Percentiles rank a stretch among this genome's conserved stretches.
Evolutionary conservation across 1,140 invertebrate genomes (phyloP).

Genomic region (Aphidius gifuensis): DNA sequence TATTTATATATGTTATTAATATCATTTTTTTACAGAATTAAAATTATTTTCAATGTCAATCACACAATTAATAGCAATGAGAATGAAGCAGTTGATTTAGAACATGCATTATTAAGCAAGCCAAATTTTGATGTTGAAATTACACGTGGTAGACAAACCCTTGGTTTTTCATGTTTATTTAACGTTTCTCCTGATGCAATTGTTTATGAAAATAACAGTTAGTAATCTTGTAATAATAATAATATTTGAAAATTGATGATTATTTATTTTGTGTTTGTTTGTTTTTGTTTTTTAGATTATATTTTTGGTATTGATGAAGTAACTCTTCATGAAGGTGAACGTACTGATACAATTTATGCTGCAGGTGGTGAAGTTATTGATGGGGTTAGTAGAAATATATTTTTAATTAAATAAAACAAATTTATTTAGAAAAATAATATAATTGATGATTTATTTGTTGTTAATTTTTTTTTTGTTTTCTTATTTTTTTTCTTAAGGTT

Average conservation of each 20-base stretch:
- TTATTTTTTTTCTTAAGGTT: slow-evolving; percentile 65
- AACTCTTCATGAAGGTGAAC: slow-evolving; percentile 78
- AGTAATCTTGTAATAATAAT: slow-evolving; percentile 27
- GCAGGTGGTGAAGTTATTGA: slow-evolving; percentile 87
- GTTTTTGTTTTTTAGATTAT: slow-evolving; percentile 59
- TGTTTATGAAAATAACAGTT: slow-evolving; percentile 69
- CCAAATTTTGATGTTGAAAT: slow-evolving; percentile 85
- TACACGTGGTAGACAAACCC: slow-evolving; percentile 67
- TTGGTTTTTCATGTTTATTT: slow-evolving; percentile 82
- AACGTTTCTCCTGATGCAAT: slow-evolving; percentile 61
- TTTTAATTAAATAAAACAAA: neutral
- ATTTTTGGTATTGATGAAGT: slow-evolving; percentile 87
- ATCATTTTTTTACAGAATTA: slow-evolving; percentile 59
- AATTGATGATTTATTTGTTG: neutral
- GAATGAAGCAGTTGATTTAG: slow-evolving; percentile 57
- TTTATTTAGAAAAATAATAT: neutral
- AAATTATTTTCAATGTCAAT: slow-evolving; percentile 82
- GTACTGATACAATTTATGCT: slow-evolving; percentile 78
- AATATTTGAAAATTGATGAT: too few species aligned
- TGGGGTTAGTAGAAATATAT: slow-evolving; percentile 63
- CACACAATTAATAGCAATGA: slow-evolving; percentile 76
- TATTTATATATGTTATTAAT: too few species aligned
- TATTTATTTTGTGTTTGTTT: too few species aligned
- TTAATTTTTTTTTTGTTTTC: slow-evolving; percentile 19
- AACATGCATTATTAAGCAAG: slow-evolving; percentile 75